Evolutionary conservation across 2,888 invertebrate species (phyloP).

Genomic region (Scrobipalpa costella): DNA sequence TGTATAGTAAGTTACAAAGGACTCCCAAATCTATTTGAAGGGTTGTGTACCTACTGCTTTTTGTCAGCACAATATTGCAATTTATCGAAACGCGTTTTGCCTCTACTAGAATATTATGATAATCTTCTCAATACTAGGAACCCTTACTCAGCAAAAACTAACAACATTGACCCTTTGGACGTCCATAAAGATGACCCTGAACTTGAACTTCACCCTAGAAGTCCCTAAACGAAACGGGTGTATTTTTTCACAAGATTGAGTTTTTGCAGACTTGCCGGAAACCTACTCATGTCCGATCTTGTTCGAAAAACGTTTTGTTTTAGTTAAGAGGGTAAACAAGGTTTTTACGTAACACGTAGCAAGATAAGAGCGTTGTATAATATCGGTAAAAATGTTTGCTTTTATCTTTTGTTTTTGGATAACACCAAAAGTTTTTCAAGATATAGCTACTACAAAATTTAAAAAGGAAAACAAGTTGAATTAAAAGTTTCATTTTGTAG

Average conservation of each 20-base stretch:
- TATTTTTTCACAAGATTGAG: not conserved
- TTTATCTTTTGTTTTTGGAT: too few species aligned
- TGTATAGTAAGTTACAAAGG: too few species aligned
- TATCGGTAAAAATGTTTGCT: too few species aligned
- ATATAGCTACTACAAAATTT: too few species aligned
- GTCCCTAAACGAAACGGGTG: conserved; percentile 3
- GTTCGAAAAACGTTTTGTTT: not conserved
- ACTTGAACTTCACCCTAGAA: conserved; percentile 6
- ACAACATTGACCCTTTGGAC: conserved; percentile 1
- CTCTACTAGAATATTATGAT: not conserved
- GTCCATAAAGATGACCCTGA: not conserved
- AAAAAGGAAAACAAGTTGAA: too few species aligned
- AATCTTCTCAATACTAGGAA: not conserved
- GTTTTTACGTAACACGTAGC: too few species aligned
- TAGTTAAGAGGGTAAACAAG: not conserved
- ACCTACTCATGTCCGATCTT: not conserved
- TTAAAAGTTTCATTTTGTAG: too few species aligned
- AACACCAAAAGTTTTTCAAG: too few species aligned
- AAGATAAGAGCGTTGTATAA: too few species aligned
- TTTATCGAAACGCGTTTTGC: not conserved
- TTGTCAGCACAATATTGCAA: too few species aligned
- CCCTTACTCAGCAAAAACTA: not conserved
- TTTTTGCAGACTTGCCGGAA: not conserved
- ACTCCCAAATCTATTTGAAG: too few species aligned
- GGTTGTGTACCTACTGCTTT: too few species aligned